Evolutionary conservation across 2,113 vertebrate genomes (phyloP).

Genomic region (Syngnathus typhle): DNA sequence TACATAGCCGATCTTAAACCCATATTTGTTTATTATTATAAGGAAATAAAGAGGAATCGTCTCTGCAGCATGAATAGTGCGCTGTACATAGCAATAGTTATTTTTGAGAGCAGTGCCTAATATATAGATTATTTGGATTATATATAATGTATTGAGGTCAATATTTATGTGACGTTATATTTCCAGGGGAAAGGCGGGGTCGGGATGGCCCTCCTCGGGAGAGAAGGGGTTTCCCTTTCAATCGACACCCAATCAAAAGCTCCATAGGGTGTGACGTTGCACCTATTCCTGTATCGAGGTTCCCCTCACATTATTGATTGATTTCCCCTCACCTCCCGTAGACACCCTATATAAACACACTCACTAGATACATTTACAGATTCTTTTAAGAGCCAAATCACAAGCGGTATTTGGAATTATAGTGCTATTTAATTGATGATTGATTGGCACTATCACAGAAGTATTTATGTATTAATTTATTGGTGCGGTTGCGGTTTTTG

Average conservation of each 20-base stretch:
- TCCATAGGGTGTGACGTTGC: conserved; percentile 35
- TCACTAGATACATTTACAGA: neutral
- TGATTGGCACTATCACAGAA: no score
- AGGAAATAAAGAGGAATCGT: neutral
- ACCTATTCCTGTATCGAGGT: conserved; percentile 22
- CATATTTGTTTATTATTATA: neutral
- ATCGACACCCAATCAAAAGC: conserved; percentile 52
- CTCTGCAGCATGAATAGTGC: neutral
- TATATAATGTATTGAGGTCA: no score
- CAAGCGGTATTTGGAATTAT: no score
- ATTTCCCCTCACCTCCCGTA: neutral
- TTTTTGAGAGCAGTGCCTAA: neutral
- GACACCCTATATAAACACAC: neutral
- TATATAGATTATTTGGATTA: no score
- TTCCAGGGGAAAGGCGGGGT: conserved; percentile 15
- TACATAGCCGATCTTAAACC: neutral
- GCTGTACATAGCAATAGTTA: neutral
- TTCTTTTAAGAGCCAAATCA: no score
- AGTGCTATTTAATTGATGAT: no score
- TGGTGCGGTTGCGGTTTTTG: no score
- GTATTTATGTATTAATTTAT: no score
- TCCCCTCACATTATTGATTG: conserved; percentile 22
- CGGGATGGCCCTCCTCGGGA: conserved; percentile 25
- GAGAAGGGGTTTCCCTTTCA: conserved; percentile 43
- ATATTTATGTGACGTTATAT: conserved; percentile 33